These are phyloP conservation scores for Invenusta paracnida DNA, from an alignment of 2,888 invertebrate species.

Conservation along the genomic window DNA sequence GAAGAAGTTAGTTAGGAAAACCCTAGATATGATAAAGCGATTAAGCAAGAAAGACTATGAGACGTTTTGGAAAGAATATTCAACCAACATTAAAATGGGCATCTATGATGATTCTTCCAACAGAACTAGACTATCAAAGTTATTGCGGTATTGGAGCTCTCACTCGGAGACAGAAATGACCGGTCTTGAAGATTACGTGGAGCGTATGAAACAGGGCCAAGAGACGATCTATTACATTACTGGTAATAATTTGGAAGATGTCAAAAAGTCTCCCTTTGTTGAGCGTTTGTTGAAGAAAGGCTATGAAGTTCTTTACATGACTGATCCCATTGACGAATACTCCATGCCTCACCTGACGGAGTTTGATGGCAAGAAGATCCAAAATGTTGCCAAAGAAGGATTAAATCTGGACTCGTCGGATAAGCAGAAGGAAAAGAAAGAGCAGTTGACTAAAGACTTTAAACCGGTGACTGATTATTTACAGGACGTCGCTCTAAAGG, in stretches of 20 bases:
- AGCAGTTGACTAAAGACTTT: conserved; percentile 72
- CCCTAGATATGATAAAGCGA: conserved; percentile 95
- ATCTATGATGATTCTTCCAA: conserved; percentile 96
- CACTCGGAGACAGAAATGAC: conserved; percentile 67
- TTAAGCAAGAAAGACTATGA: conserved; percentile 80
- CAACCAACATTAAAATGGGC: conserved; percentile 91
- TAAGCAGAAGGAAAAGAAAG: conserved; percentile 68
- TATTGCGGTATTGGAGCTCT: conserved; percentile 81
- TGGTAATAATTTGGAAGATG: conserved; percentile 76
- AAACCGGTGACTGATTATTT: conserved; percentile 88
- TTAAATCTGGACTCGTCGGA: conserved; percentile 73
- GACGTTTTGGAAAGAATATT: conserved; percentile 97
- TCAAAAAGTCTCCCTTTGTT: conserved; percentile 75
- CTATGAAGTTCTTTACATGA: conserved; percentile 82
- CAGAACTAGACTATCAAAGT: conserved; percentile 86
- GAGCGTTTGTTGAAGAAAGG: conserved; percentile 81
- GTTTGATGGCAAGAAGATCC: conserved; percentile 95
- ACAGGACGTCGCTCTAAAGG: conserved; percentile 73
- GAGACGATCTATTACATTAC: conserved; percentile 83
- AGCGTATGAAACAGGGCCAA: conserved; percentile 89
- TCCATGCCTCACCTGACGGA: conserved; percentile 91
- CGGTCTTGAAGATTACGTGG: conserved; percentile 79
- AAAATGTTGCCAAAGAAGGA: conserved; percentile 95
- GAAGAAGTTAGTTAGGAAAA: conserved; percentile 94
- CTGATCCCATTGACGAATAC: conserved; percentile 93